Evolutionary conservation across 2,888 invertebrate species (phyloP), one percentile per base, ranked within the genome.

Genomic region (Drosophila fungiperda): DNA sequence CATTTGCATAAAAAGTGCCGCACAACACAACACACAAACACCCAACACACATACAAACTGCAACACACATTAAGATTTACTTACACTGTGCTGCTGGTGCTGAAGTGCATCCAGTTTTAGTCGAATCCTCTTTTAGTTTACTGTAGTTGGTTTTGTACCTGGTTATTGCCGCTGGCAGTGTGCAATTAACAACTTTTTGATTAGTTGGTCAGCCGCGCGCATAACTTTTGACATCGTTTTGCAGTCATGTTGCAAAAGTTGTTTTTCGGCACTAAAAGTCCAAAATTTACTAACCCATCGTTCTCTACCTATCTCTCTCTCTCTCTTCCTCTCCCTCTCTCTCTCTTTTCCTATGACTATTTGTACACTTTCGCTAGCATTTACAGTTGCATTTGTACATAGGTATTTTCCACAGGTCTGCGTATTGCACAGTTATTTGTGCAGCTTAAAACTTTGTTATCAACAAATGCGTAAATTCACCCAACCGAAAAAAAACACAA

Each of bases 391-490:
- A 54, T 58, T 58, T 69, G 38, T 48, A 35, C 45, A 45, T 20
- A 42, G 57, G 55, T 55, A 48, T 45, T 45, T 45, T 45, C 23
- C 35, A 54, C 17, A 68, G 68, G 76, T 58, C 68, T 58, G 70
- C 64, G 57, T 65, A 68, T 66, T 69, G 64, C 68, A 72, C 82
- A 78, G 83, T 73, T 80, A 85, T 87, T 87, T 83, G 83, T 60
- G 83, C 73, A 86, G 80, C 83, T 86, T 82, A 88, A 88, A 86
- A 88, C 66, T 85, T 85, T 85, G 88, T 76, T 85, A 85, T 85
- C 85, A 85, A 85, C 85, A 85, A 85, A 85, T 86, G 88, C 88
- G 85, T 85, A 85, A 88, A 85, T 85, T 88, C 83, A 86, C 57
- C 78, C 80, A 73, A 79, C 81, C 62, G 75, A 69, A 76, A 79